phyloP scores from a whole-genome alignment of 2,888 invertebrate species.

The Meandrusa payeni region DNA sequence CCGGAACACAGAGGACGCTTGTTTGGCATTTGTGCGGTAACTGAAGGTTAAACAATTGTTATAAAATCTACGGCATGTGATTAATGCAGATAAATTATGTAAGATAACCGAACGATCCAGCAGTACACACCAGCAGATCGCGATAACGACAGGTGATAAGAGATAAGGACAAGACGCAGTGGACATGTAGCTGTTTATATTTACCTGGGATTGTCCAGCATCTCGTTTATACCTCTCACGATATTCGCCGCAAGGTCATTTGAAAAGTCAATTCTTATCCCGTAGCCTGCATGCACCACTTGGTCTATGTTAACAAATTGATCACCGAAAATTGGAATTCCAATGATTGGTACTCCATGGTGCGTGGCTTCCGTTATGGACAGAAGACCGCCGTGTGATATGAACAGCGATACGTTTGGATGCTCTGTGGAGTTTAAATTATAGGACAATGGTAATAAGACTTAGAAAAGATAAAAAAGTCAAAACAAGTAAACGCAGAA shows the following conservation, averaged over 20 bases:
- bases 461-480: not conserved
- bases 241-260: constrained; percentile 39
- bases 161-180: too few relatives aligned
- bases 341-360: constrained; percentile 49
- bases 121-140: too few relatives aligned
- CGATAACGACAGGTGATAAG: too few relatives aligned
- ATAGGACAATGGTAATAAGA: not conserved
- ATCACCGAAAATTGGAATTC: constrained; percentile 44
- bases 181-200: too few relatives aligned
- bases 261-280: constrained; percentile 38
- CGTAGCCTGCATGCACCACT: constrained; percentile 36
- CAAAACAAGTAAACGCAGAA: too few relatives aligned
- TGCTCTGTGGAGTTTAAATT: constrained; percentile 37
- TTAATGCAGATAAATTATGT: too few relatives aligned
- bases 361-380: constrained; percentile 46
- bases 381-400: constrained; percentile 43
- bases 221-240: constrained; percentile 39
- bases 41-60: constrained; percentile 32
- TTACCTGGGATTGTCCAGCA: constrained; percentile 44
- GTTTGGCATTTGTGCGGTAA: constrained; percentile 37
- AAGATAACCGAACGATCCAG: too few relatives aligned
- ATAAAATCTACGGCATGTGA: too few relatives aligned
- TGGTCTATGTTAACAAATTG: constrained; percentile 43
- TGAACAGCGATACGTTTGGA: constrained; percentile 43
- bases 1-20: constrained; percentile 38